Evolutionary conservation across 1,140 invertebrate species (phyloP).

Genomic region (Latrodectus geometricus): DNA sequence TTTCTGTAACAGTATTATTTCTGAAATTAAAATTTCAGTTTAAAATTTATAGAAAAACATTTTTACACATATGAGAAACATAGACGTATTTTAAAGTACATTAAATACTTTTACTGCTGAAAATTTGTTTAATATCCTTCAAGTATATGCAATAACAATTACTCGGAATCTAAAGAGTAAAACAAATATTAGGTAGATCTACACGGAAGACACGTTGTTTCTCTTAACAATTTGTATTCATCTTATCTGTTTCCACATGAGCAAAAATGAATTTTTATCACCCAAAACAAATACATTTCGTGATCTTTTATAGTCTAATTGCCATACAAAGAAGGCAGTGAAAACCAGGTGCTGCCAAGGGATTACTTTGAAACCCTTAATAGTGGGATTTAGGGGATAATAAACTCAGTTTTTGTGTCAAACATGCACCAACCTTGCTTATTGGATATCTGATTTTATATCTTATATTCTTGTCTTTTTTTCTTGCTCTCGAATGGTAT

Average conservation of each 20-base stretch:
- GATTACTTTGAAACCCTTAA: slow-evolving; percentile 8
- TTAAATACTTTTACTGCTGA: too few relatives aligned
- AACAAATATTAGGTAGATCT: too few relatives aligned
- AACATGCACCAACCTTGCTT: slow-evolving; percentile 25
- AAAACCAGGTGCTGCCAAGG: slow-evolving; percentile 8
- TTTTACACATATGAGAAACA: too few relatives aligned
- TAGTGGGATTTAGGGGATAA: slow-evolving; percentile 48
- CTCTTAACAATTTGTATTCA: not conserved
- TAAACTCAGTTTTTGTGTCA: slow-evolving; percentile 50
- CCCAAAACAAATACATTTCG: slow-evolving; percentile 37
- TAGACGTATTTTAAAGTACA: too few relatives aligned
- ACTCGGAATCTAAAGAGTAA: too few relatives aligned
- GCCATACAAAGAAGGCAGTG: slow-evolving; percentile 12
- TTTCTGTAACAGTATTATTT: too few relatives aligned
- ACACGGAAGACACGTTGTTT: not conserved
- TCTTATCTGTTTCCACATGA: slow-evolving; percentile 30
- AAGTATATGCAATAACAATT: too few relatives aligned
- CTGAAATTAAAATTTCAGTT: too few relatives aligned
- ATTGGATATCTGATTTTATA: slow-evolving; percentile 56
- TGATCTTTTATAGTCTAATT: slow-evolving; percentile 56
- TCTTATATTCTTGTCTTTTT: slow-evolving; percentile 18
- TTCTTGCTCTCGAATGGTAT: not conserved
- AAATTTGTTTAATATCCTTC: too few relatives aligned
- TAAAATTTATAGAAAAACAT: too few relatives aligned
- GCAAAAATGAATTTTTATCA: slow-evolving; percentile 42